phyloP scores from a whole-genome alignment of 2,797 vertebrate species.

The Pipistrellus nathusii region DNA sequence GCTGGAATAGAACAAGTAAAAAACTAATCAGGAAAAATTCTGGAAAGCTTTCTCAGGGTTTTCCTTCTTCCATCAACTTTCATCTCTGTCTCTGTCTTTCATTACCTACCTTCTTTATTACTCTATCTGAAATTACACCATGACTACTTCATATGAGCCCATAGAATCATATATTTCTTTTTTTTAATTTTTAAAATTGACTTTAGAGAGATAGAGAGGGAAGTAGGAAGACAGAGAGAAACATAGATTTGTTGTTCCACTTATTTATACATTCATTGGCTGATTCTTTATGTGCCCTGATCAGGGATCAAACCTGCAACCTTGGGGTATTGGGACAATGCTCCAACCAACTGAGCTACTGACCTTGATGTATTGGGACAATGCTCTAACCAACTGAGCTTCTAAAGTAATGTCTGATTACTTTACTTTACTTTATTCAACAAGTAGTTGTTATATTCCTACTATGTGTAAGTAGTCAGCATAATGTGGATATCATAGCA shows the following conservation, averaged over 20 bases:
- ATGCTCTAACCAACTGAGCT: neutral
- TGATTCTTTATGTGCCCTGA: neutral
- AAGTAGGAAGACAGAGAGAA: neutral
- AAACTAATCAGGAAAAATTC: neutral
- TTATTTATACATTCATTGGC: neutral
- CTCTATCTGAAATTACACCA: neutral
- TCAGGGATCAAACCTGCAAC: neutral
- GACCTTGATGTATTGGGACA: neutral
- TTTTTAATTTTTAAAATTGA: neutral
- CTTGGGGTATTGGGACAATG: neutral
- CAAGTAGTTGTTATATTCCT: neutral
- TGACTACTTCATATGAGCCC: neutral
- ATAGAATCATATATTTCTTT: neutral
- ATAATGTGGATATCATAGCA: neutral
- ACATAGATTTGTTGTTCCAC: neutral
- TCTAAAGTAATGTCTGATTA: no score
- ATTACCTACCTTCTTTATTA: neutral
- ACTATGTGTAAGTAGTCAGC: neutral
- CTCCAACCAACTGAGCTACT: no score
- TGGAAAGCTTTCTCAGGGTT: neutral
- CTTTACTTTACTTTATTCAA: neutral
- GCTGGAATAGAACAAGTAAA: neutral
- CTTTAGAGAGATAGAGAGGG: neutral
- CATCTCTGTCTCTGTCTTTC: neutral
- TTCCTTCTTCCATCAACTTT: neutral